phyloP scores from a whole-genome alignment of 37 sponge, comb jelly and placozoan species.

The Spongilla lacustris region DNA sequence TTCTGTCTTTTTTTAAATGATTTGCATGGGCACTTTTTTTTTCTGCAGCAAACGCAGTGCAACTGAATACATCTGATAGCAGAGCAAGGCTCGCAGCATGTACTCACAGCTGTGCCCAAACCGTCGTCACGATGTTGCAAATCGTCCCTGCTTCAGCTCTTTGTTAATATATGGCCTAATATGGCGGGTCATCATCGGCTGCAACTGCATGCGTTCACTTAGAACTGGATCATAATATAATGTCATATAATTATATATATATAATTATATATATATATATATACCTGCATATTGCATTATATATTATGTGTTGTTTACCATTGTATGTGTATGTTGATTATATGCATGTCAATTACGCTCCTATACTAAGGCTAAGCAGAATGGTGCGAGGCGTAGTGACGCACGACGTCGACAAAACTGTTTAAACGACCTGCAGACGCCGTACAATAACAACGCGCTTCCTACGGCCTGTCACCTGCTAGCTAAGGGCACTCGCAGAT shows the following conservation, averaged over 20 bases:
- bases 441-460: too few species aligned
- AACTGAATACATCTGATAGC: constrained; percentile 5
- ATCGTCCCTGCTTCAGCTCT: not conserved
- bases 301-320: not conserved
- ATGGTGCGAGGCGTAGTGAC: too few species aligned
- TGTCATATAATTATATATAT: not conserved
- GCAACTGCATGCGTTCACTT: not conserved
- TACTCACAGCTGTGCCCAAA: constrained; percentile 21
- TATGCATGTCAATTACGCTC: too few species aligned
- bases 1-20: not conserved
- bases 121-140: constrained; percentile 48
- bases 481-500: too few species aligned
- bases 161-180: not conserved
- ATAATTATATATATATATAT: not conserved
- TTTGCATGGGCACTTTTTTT: not conserved
- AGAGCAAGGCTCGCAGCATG: constrained; percentile 16
- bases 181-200: not conserved
- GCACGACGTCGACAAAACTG: too few species aligned
- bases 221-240: not conserved
- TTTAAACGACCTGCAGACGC: too few species aligned
- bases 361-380: too few species aligned
- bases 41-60: constrained; percentile 48
- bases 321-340: too few species aligned
- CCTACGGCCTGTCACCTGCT: too few species aligned
- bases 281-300: too few species aligned